phyloP scores from a whole-genome alignment of 1,140 invertebrate genomes.

The Alviniconcha marisindica region DNA sequence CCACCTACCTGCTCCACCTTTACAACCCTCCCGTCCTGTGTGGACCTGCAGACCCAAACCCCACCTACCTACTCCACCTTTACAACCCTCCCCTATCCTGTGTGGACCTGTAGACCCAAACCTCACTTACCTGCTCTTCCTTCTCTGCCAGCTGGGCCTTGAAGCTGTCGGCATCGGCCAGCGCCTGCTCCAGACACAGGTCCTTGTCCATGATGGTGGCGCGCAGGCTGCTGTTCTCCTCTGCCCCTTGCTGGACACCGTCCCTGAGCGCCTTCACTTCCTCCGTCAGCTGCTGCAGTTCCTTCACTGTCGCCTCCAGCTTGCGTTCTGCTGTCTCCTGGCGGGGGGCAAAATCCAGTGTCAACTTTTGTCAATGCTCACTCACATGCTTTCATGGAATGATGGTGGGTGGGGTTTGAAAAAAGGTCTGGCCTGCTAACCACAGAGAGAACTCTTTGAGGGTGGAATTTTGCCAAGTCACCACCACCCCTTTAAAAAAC shows the following conservation, averaged over 20 bases:
- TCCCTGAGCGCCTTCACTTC: slow-evolving; percentile 47
- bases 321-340: slow-evolving; percentile 15
- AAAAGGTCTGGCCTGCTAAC: too few relatives aligned
- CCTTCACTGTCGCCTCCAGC: slow-evolving; percentile 39
- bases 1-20: neutral
- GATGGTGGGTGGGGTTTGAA: too few relatives aligned
- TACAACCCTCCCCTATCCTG: too few relatives aligned
- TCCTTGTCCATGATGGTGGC: slow-evolving; percentile 48
- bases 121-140: neutral
- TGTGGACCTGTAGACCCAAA: neutral
- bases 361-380: neutral
- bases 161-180: slow-evolving; percentile 28
- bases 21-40: too few relatives aligned
- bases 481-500: too few relatives aligned
- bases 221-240: slow-evolving; percentile 36
- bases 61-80: too few relatives aligned
- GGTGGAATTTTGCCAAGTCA: too few relatives aligned
- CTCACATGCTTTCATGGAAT: neutral
- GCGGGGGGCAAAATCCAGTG: neutral
- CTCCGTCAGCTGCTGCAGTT: slow-evolving; percentile 39
- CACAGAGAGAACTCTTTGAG: neutral
- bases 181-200: slow-evolving; percentile 35
- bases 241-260: slow-evolving; percentile 22
- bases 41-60: too few relatives aligned
- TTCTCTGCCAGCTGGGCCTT: neutral